Evolutionary conservation across 2,888 invertebrate genomes (phyloP).

Genomic region (Epinotia ramella): DNA sequence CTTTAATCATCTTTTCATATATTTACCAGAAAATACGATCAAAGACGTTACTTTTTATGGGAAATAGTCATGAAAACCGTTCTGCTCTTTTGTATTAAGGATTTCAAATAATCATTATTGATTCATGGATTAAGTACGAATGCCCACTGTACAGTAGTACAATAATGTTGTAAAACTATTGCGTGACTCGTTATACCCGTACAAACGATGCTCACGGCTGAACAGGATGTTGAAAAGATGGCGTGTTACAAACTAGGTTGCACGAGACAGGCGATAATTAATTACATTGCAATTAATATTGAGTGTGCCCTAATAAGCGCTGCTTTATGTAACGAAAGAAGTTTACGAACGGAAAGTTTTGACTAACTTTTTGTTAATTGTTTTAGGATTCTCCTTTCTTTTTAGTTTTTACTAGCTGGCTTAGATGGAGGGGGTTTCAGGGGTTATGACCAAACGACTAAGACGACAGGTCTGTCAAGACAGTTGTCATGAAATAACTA

Average conservation of each 20-base stretch:
- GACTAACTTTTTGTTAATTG: not conserved
- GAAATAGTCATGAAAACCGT: no score
- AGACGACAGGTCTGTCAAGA: no score
- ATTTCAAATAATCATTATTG: no score
- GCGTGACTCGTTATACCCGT: slow-evolving; percentile 35
- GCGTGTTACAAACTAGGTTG: slow-evolving; percentile 42
- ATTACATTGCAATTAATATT: slow-evolving; percentile 28
- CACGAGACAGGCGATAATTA: slow-evolving; percentile 31
- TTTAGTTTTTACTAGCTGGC: not conserved
- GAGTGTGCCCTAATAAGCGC: not conserved
- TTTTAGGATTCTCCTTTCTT: not conserved
- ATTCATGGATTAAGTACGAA: not conserved
- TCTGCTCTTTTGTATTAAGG: no score
- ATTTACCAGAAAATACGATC: no score
- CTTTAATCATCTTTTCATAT: no score
- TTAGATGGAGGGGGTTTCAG: no score
- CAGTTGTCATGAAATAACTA: no score
- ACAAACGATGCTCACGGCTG: slow-evolving; percentile 33
- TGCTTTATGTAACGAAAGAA: not conserved
- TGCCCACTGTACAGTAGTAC: not conserved
- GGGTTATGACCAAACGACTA: no score
- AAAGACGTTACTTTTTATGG: no score
- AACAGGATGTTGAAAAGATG: slow-evolving; percentile 42
- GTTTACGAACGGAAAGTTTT: not conserved
- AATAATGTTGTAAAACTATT: slow-evolving; percentile 4